Conservation (phyloP, 2,888 invertebrate species). For the Acleris literana region DNA sequence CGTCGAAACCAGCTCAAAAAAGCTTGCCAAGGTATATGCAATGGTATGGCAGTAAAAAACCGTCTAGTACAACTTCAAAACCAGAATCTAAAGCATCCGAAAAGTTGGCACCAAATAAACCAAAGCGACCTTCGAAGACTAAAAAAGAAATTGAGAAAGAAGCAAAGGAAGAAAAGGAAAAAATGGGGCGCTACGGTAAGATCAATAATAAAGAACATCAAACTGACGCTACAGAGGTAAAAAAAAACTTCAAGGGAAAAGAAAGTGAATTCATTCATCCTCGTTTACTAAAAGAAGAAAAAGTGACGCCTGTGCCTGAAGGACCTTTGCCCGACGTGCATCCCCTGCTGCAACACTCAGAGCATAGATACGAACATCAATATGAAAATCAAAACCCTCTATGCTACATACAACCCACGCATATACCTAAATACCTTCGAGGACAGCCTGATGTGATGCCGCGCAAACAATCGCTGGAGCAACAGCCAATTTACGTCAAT, state of each 20-base stretch:
- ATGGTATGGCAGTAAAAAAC: slow-evolving; percentile 87
- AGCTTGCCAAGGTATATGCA: slow-evolving; percentile 89
- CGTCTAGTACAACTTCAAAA: slow-evolving; percentile 67
- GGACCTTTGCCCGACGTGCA: slow-evolving; percentile 81
- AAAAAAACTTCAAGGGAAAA: slow-evolving; percentile 84
- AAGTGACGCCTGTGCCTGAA: slow-evolving; percentile 76
- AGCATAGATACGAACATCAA: slow-evolving; percentile 88
- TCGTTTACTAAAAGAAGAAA: slow-evolving; percentile 75
- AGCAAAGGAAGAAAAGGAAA: slow-evolving; percentile 54
- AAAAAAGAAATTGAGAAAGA: slow-evolving; percentile 66
- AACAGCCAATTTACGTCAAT: slow-evolving; percentile 79
- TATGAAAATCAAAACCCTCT: slow-evolving; percentile 82
- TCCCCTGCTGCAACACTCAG: slow-evolving; percentile 90
- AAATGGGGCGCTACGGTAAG: slow-evolving; percentile 71
- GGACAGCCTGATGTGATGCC: slow-evolving; percentile 76
- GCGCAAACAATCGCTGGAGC: slow-evolving; percentile 59
- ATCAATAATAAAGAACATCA: slow-evolving; percentile 70
- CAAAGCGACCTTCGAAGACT: slow-evolving; percentile 70
- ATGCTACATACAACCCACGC: slow-evolving; percentile 82
- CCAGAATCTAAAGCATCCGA: slow-evolving; percentile 59
- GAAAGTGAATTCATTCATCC: slow-evolving; percentile 82
- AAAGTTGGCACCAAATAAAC: slow-evolving; percentile 74
- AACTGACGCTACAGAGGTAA: slow-evolving; percentile 71
- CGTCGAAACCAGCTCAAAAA: slow-evolving; percentile 66
- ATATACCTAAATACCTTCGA: slow-evolving; percentile 85